A percentile compares a stretch with the other conserved stretches of the same genome.
These are phyloP conservation scores for Epinotia bilunana DNA, from an alignment of 2,888 invertebrate species.

Conservation along the genomic window DNA sequence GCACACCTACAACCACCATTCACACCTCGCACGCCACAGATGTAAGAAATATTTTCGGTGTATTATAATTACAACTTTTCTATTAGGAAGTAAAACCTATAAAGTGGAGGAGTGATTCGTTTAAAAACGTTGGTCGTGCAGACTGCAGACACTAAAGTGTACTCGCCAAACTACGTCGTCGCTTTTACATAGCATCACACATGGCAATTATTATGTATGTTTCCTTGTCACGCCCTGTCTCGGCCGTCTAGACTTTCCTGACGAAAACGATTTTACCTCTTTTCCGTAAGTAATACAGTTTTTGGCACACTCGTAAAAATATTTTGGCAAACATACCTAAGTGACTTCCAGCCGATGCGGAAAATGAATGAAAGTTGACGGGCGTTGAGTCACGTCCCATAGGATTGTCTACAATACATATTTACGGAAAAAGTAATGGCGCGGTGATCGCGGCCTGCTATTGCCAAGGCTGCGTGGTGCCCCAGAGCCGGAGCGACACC, in stretches of 20 bases:
- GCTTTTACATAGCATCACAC: conserved; percentile 20
- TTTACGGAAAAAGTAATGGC: conserved; percentile 38
- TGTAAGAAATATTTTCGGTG: background rate
- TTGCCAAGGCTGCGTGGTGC: conserved; percentile 37
- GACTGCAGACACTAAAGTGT: conserved; percentile 1
- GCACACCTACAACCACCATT: conserved; percentile 25
- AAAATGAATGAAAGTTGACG: conserved; percentile 81
- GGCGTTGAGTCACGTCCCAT: conserved; percentile 65
- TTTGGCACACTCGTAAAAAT: conserved; percentile 77
- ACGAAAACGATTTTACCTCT: conserved; percentile 68
- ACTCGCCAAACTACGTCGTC: conserved; percentile 7
- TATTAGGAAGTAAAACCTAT: background rate
- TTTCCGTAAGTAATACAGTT: conserved; percentile 76
- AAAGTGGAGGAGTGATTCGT: too few species aligned
- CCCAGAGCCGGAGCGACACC: conserved; percentile 23
- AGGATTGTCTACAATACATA: conserved; percentile 51
- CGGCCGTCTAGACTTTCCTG: conserved; percentile 75
- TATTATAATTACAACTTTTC: background rate
- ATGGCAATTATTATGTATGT: conserved; percentile 49
- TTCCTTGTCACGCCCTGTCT: conserved; percentile 72
- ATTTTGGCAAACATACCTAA: conserved; percentile 74
- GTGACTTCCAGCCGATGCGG: conserved; percentile 73
- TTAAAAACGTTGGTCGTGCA: background rate
- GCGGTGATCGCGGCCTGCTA: conserved; percentile 27
- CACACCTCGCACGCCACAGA: conserved; percentile 20